These are phyloP conservation scores for Megalonaias nervosa DNA, from an alignment of 1,140 invertebrate genomes.

Conservation along the genomic window DNA sequence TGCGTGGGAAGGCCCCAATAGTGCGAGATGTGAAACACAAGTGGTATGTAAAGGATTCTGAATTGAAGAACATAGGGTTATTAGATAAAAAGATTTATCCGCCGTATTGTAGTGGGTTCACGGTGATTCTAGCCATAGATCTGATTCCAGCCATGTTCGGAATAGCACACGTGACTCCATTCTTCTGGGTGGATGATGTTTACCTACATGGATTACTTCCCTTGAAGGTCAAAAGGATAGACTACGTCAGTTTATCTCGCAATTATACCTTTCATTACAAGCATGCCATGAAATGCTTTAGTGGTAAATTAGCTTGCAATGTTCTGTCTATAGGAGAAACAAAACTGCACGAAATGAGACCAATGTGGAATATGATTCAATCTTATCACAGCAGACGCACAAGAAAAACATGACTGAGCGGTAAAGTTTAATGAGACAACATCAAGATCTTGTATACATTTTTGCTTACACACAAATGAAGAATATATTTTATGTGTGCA, in stretches of 20 bases:
- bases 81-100: conserved; percentile 40
- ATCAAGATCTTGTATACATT: too few species aligned
- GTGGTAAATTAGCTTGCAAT: too few species aligned
- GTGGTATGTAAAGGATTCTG: conserved; percentile 45
- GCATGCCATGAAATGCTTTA: too few species aligned
- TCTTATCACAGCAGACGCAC: too few species aligned
- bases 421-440: too few species aligned
- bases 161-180: conserved; percentile 62
- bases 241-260: neutral
- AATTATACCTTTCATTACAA: too few species aligned
- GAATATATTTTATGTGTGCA: too few species aligned
- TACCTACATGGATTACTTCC: conserved; percentile 73
- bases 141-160: conserved; percentile 54
- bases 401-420: too few species aligned
- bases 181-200: conserved; percentile 75
- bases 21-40: conserved; percentile 26
- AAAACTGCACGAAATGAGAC: too few species aligned
- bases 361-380: too few species aligned
- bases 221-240: conserved; percentile 7
- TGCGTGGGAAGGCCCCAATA: conserved; percentile 33
- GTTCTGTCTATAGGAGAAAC: too few species aligned
- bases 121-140: conserved; percentile 44
- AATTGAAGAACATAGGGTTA: conserved; percentile 18
- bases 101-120: conserved; percentile 53
- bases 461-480: too few species aligned